Base-by-base conservation (phyloP, 2,113 vertebrate species). In the Polypterus bichir region DNA sequence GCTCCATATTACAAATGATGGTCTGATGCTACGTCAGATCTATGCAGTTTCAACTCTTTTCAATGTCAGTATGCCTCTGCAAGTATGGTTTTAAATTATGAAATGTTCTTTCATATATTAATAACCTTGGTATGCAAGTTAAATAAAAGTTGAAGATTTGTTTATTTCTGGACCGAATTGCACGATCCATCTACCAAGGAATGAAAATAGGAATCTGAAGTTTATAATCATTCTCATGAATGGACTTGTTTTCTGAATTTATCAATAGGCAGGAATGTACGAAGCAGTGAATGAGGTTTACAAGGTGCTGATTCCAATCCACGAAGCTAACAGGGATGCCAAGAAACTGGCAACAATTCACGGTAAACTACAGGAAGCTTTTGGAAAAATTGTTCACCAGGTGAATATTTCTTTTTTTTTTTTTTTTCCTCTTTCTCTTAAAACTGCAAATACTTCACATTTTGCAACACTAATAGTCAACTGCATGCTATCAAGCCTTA, bases 361-460 rank as follows among this genome's bases (percentile, higher is more conserved):
- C 83, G 95, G 95, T 89, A 98, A 98, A 97, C 96, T 99, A 59
- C 95, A 99, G 72, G 94, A 99, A 78, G 96, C 96, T 7, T 99
- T 99, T 88, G 89, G 92, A 85, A 99, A 98, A 89, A 98, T 99
- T 57, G 93, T 97, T 57, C 94, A 97, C 68, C 96, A 99, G 96
- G 96, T 99, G 92, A 96, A 72, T 61, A 57, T 62, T 64, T 47
- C 61, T 62, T 7, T 48, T 11, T 11, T n/a, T 46, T 56, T 57
- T 11, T 11, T n/a, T 46, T 56, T 57, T 4, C 54, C 27, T 27
- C 27, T 27, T 27, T 27, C 27, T 27, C 27, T 2, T 27, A 27
- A 27, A 27, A 27, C 27, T 27, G 27, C 27, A 27, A 27, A 27
- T 27, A 2, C 27, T 27, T 27, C 27, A 27, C 27, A 27, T 27